Conservation (phyloP, 2,888 invertebrate species). For the Pherbina coryleti region DNA sequence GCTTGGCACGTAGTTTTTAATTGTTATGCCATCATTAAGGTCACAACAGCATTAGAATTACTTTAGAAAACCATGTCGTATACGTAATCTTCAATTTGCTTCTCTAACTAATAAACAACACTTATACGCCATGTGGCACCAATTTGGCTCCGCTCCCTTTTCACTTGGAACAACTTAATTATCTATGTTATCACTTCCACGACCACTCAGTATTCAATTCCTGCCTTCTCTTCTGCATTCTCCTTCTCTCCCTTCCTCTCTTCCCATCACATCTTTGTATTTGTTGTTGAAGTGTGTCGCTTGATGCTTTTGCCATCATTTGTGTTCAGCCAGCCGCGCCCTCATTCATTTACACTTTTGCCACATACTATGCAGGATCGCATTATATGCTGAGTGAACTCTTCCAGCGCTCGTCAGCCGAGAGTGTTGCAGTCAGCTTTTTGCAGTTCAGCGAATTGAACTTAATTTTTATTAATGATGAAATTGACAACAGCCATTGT, state of each 20-base stretch:
- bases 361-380: not conserved
- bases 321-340: not conserved
- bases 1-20: no score
- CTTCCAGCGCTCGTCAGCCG: not conserved
- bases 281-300: not conserved
- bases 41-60: not conserved
- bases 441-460: conserved; percentile 32
- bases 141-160: not conserved
- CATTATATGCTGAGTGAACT: conserved; percentile 1
- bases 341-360: not conserved
- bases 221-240: no score
- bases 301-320: not conserved
- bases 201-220: no score
- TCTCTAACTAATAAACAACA: not conserved
- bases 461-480: conserved; percentile 26
- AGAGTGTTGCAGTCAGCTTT: conserved; percentile 2
- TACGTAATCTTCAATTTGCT: not conserved
- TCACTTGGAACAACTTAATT: no score
- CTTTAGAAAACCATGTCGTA: not conserved
- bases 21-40: no score
- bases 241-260: no score
- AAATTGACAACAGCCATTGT: not conserved
- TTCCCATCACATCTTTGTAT: no score
- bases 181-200: no score
- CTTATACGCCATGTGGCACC: not conserved